Base-by-base conservation (phyloP, 2,888 invertebrate species). In the Dynastes maya region DNA sequence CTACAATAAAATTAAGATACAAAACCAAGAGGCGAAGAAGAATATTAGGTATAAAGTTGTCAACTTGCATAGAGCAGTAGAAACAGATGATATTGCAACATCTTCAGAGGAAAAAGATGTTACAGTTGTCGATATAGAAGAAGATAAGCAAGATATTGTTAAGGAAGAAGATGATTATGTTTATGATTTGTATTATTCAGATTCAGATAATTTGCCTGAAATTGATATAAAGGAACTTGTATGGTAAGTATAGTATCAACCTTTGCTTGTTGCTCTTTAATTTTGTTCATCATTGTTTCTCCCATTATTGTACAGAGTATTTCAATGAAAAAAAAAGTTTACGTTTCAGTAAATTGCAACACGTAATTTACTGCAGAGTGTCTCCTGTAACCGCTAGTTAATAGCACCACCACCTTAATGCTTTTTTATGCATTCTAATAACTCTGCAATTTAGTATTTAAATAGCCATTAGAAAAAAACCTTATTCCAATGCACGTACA, bases 101-200 rank as follows among this genome's bases (percentile, higher is more conserved):
- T 90, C 91, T 11, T 83, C 81, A 11, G 80, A 83, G 1, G 83
- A 84, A 2, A 83, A 83, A 32, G 82, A 86, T 76, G 87, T 90
- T 64, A 92, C 92, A 2, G 90, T 93, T 75, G 90, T 92, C 72
- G 93, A 93, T 85, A 89, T 93, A 45, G 45, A 45, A 37, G 92
- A 92, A 86, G 86, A 88, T 68, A 88, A 88, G 58, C 75, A 80
- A 58, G 83, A 83, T 64, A 81, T 81, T 65, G 82, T 82, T 71
- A 80, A 82, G 55, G 45, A 76, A 16, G 70, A 76, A 16, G 70
- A 61, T 16, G 49, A 80, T 74, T 93, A 90, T 86, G 93, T 93
- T 6, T 93, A 92, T 82, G 93, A 93, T 87, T 88, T 93, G 40
- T 93, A 93, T 87, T 91, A 91, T 83, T 91, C 91, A 82, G 89